A percentile compares a stretch with the other conserved stretches of the same genome.
Conservation (phyloP, 2,797 vertebrate genomes). For the Synanceia verrucosa region DNA sequence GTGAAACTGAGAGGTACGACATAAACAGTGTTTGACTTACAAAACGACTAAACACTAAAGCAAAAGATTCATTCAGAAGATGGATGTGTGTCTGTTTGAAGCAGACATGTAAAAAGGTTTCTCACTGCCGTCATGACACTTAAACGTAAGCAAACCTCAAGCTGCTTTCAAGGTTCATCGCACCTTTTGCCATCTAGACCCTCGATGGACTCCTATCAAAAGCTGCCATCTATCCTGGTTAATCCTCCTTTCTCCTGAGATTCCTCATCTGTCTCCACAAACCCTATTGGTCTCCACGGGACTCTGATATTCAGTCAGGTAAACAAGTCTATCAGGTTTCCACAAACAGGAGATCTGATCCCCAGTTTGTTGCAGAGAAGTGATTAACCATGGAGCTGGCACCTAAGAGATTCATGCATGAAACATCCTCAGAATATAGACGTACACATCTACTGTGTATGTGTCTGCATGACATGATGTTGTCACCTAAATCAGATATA, state of each 20-base stretch:
- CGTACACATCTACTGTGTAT: not conserved
- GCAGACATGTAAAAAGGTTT: not conserved
- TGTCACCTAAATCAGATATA: constrained; percentile 18
- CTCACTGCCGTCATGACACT: not conserved
- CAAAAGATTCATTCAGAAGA: not conserved
- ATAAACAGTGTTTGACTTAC: constrained; percentile 1
- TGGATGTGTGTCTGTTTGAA: not conserved
- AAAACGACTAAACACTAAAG: no score
- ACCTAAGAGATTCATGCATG: constrained; percentile 25
- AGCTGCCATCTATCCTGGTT: constrained; percentile 51
- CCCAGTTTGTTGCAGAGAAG: constrained; percentile 31
- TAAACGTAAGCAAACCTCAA: constrained; percentile 1
- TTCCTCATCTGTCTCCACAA: constrained; percentile 50
- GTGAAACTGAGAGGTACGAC: not conserved
- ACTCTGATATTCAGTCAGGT: constrained; percentile 9
- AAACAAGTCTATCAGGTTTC: constrained; percentile 8
- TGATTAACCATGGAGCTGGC: constrained; percentile 20
- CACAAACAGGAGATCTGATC: constrained; percentile 31
- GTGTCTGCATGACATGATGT: not conserved
- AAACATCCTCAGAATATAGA: constrained; percentile 14
- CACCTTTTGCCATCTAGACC: constrained; percentile 16
- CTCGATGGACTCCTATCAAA: constrained; percentile 42
- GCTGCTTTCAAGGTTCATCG: constrained; percentile 8
- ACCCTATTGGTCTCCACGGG: constrained; percentile 30
- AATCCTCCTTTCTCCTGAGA: constrained; percentile 40